Evolutionary conservation across 1,140 invertebrate genomes (phyloP), one percentile per base, ranked within the genome.

Genomic region (Medauroidea extradentata): DNA sequence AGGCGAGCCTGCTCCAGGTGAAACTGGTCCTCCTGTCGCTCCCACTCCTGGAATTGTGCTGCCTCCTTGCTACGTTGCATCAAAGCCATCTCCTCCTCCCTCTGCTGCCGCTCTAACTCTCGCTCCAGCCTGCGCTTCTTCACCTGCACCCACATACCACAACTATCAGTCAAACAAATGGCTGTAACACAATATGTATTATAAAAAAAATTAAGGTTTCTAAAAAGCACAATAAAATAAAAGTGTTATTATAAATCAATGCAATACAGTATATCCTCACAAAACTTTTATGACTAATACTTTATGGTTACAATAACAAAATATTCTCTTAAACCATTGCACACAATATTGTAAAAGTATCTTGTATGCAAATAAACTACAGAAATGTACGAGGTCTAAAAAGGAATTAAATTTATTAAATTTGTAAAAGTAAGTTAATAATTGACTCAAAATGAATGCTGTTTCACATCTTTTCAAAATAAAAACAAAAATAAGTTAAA

Each of bases 31-130:
- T 99, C 96, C 66, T 98, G 94, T 56, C 87, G 83, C 64, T 92
- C 88, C 94, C 95, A 99, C 68, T 93, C 91, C 69, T 90, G 85
- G 75, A 96, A 93, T 70, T 99, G 94, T 18, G 90, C 90, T 1
- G 94, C 90, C 78, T 99, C 96, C 73, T 96, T 95, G 60, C 92
- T 90, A 42, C 96, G 80, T 73, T 98, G 94, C 68, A 93, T 73
- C 68, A 88, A 74, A 64, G 89, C 86, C 77, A 93, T 85, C 74
- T 98, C 95, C 65, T 94, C 90, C 71, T 98, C 94, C 53, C 94
- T 80, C 58, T 88, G 87, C 69, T 93, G 90, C 38, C 91, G 80
- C 72, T 98, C 94, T 61, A 87, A 77, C 76, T 99, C 96, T 62
- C 95, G 81, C 74, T 98, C 93, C 57, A 90, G 77, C 29, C 94